Base-by-base conservation (phyloP, 1,140 invertebrate species). In the Drosophila gunungcola region DNA sequence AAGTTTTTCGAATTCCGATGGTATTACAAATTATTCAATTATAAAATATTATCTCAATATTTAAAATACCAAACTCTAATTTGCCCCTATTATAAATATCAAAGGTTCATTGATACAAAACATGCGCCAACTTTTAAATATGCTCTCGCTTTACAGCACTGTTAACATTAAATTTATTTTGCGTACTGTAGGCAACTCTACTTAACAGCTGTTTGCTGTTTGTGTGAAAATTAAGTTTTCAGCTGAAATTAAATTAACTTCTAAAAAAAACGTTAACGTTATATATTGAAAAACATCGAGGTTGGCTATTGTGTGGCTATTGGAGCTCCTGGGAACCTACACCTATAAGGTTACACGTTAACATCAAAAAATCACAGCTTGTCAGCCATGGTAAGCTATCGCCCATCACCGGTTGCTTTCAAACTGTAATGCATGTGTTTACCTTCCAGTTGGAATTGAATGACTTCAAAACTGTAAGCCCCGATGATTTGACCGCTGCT, bases 341-440 rank as follows among this genome's bases (percentile, higher is more conserved):
- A 21, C 16, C 16, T 21, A 21, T 21, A 7, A 32, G 29, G 29
- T 6, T 32, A 6, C 29, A 38, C 1, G 7, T 10, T 13, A 11
- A 9, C 39, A 4, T 13, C 25, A 9, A 25, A 12, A 13, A 51
- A 34, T 39, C 2, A 45, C 13, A 73, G 9, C n/a, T 13, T 36
- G 13, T 11, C 4, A 49, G 16, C 7, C 39, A 80, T 83, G 80
- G 81, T 84, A 70, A 84, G 48, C 11, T 1, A 34, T 0, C 1
- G 0, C 4, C 1, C 16, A 5, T 3, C 3, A 7, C 29, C 27
- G 49, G 27, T 29, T 12, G 25, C 5, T 48, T 4, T n/a, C 1
- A 58, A 62, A 54, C 29, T 16, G 34, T 34, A 48, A 10, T 10
- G 5, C 11, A 13, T 46, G 9, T 36, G 4, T 34, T 43, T 39